Conservation (phyloP, 2,888 invertebrate genomes). For the Macrophya annulata region DNA sequence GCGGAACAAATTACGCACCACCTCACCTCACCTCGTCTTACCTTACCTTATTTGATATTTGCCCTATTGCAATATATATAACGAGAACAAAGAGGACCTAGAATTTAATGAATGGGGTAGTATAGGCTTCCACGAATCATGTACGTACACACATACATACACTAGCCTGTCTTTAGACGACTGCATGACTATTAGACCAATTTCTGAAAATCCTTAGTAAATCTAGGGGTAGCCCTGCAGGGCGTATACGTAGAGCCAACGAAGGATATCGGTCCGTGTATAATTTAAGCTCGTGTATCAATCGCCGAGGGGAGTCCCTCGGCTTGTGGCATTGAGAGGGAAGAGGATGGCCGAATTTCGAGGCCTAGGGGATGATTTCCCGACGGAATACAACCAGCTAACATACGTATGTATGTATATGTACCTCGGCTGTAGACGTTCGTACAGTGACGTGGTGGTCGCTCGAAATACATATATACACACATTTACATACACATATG, state of each 20-base stretch:
- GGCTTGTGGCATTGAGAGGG: conserved; percentile 61
- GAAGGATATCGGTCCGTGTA: conserved; percentile 67
- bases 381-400: conserved; percentile 65
- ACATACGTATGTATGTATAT: background rate
- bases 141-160: conserved; percentile 31
- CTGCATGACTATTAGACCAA: conserved; percentile 57
- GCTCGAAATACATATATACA: background rate
- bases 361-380: conserved; percentile 76
- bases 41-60: background rate
- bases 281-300: conserved; percentile 77
- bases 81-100: conserved; percentile 20
- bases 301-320: conserved; percentile 69
- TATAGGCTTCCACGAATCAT: background rate
- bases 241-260: conserved; percentile 55
- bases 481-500: background rate
- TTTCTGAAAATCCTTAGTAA: conserved; percentile 67
- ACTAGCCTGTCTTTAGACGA: background rate
- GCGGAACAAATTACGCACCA: conserved; percentile 1
- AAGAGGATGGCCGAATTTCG: conserved; percentile 63
- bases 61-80: background rate
- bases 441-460: background rate
- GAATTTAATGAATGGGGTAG: conserved; percentile 4
- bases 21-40: background rate
- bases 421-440: background rate
- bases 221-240: conserved; percentile 65